Conservation (phyloP, 1,140 invertebrate species). For the Euura saliciscinereae region DNA sequence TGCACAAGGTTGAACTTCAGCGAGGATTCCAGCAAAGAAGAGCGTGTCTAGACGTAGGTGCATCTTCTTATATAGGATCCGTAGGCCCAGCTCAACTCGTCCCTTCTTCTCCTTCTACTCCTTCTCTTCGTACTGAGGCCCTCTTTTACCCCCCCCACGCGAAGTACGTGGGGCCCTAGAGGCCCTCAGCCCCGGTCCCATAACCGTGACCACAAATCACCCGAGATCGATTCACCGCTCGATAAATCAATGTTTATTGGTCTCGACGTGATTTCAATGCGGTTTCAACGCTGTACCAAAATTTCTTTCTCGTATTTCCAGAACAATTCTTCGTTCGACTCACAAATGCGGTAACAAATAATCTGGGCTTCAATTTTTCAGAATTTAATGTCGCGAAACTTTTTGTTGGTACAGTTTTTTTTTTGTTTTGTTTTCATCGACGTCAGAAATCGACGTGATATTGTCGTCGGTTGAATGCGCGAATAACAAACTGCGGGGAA, state of each 20-base stretch:
- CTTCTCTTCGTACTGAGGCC: not conserved
- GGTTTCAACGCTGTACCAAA: not conserved
- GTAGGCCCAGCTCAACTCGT: slow-evolving; percentile 27
- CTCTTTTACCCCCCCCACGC: slow-evolving; percentile 2
- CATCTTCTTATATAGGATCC: slow-evolving; percentile 51
- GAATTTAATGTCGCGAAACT: no score
- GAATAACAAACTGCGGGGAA: slow-evolving; percentile 4
- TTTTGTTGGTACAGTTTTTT: no score
- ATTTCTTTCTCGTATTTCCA: not conserved
- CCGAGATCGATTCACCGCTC: slow-evolving; percentile 48
- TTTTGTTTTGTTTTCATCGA: no score
- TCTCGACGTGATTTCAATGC: slow-evolving; percentile 17
- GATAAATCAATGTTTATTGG: slow-evolving; percentile 58
- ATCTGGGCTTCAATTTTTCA: no score
- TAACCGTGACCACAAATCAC: slow-evolving; percentile 49
- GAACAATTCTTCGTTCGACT: no score
- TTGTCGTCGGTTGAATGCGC: not conserved
- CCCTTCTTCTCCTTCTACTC: slow-evolving; percentile 14
- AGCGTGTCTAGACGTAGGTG: slow-evolving; percentile 38
- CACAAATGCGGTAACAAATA: no score
- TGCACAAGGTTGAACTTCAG: not conserved
- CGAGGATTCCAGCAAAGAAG: slow-evolving; percentile 29
- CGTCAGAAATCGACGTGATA: not conserved
- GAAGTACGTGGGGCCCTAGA: slow-evolving; percentile 23
- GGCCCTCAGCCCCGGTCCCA: slow-evolving; percentile 23